Percentiles rank a stretch among this genome's conserved stretches.
Conservation (phyloP, 2,797 vertebrate genomes). For the Galago senegalensis region DNA sequence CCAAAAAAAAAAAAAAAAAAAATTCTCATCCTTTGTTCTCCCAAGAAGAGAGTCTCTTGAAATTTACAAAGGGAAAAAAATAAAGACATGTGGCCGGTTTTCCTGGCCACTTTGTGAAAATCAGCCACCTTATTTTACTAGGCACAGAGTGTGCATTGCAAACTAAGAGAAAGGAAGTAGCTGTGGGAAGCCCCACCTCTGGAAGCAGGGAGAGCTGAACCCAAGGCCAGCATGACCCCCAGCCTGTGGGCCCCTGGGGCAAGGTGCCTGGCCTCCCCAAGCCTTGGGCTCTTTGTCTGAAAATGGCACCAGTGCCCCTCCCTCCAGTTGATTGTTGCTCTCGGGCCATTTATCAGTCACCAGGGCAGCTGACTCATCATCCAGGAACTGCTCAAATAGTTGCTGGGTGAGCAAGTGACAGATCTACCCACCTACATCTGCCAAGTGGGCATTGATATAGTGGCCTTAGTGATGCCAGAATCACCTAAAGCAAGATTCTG, state of each 20-base stretch:
- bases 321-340: neutral
- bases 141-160: neutral
- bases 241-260: neutral
- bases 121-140: neutral
- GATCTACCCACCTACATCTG: neutral
- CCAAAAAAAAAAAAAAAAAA: neutral
- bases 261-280: neutral
- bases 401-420: neutral
- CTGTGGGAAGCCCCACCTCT: neutral
- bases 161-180: conserved; percentile 10
- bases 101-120: conserved; percentile 33
- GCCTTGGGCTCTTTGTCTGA: neutral
- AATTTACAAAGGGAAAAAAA: conserved; percentile 7
- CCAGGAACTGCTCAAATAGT: neutral
- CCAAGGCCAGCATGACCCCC: neutral
- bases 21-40: conserved; percentile 29
- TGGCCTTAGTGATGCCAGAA: neutral
- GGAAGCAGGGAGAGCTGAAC: neutral
- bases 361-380: neutral
- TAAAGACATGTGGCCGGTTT: neutral
- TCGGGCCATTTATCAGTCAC: neutral
- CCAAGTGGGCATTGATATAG: neutral
- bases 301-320: neutral
- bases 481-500: neutral
- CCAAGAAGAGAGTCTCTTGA: conserved; percentile 40